Evolutionary conservation across 2,888 invertebrate species (phyloP).

Genomic region (Nipponacmea schrenckii): DNA sequence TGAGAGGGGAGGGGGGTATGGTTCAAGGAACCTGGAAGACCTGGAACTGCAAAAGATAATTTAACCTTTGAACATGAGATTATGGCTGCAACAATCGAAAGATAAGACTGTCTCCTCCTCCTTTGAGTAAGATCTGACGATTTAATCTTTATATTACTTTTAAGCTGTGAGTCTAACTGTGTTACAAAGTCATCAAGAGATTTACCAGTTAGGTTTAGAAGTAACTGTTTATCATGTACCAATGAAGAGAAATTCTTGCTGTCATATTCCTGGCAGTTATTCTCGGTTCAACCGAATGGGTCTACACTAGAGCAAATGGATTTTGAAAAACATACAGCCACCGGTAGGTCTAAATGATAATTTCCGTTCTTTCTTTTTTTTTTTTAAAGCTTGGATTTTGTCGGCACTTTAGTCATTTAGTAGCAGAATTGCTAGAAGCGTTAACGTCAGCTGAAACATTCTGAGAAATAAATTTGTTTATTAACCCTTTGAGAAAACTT

Average conservation of each 20-base stretch:
- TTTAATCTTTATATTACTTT: background rate
- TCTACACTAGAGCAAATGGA: background rate
- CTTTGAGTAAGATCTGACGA: background rate
- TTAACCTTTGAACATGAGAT: too few species aligned
- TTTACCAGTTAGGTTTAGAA: constrained; percentile 20
- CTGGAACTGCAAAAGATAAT: too few species aligned
- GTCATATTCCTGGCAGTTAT: constrained; percentile 26
- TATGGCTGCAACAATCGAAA: background rate
- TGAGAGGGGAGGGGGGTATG: too few species aligned
- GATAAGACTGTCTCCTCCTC: background rate
- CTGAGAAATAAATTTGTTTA: too few species aligned
- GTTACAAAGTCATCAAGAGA: constrained; percentile 11
- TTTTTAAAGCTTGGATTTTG: too few species aligned
- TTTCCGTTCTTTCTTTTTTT: too few species aligned
- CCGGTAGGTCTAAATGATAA: constrained; percentile 17
- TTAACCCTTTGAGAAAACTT: too few species aligned
- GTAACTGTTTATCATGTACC: constrained; percentile 24
- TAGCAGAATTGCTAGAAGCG: too few species aligned
- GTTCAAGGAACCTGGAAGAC: too few species aligned
- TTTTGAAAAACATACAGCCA: constrained; percentile 16
- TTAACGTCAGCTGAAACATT: too few species aligned
- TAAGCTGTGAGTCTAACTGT: constrained; percentile 31
- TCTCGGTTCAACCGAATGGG: background rate
- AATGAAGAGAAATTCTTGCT: background rate
- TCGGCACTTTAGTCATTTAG: too few species aligned